These are phyloP conservation scores for Pampusana beccarii DNA, from an alignment of 2,113 vertebrate genomes.

Conservation along the genomic window DNA sequence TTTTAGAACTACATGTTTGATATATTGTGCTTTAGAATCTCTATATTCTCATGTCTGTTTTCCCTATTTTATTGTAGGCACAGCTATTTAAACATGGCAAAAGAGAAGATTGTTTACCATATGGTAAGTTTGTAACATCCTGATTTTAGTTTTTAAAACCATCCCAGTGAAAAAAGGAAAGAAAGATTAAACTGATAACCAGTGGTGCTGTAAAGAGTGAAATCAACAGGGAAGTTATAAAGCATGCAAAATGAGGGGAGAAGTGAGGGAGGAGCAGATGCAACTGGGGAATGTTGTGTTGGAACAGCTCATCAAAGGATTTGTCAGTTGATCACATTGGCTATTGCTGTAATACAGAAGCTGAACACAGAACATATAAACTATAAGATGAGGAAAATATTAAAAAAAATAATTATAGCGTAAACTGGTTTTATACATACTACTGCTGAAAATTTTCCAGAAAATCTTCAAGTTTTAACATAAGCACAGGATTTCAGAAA, in stretches of 20 bases:
- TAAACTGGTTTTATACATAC: not conserved
- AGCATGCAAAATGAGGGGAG: not conserved
- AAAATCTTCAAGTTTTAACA: not conserved
- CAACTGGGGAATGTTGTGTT: not conserved
- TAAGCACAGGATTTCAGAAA: not conserved
- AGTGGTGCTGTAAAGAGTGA: not conserved
- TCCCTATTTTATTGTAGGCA: slow-evolving; percentile 75
- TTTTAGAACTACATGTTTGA: not conserved
- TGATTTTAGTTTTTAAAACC: not conserved
- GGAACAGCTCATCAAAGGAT: not conserved
- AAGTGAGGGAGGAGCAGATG: not conserved
- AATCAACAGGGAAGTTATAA: not conserved
- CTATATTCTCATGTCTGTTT: not conserved
- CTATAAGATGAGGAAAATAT: not conserved
- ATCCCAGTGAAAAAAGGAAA: not conserved
- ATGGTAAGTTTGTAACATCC: slow-evolving; percentile 78
- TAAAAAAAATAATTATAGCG: not conserved
- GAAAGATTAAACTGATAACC: not conserved
- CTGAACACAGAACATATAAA: not conserved
- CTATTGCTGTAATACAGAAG: not conserved
- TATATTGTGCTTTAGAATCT: not conserved
- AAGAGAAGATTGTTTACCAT: slow-evolving; percentile 90
- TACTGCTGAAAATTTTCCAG: not conserved
- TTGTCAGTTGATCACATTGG: not conserved
- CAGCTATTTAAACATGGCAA: slow-evolving; percentile 97